These are phyloP conservation scores for Euglossa dilemma DNA, from an alignment of 1,140 invertebrate species.

Conservation along the genomic window DNA sequence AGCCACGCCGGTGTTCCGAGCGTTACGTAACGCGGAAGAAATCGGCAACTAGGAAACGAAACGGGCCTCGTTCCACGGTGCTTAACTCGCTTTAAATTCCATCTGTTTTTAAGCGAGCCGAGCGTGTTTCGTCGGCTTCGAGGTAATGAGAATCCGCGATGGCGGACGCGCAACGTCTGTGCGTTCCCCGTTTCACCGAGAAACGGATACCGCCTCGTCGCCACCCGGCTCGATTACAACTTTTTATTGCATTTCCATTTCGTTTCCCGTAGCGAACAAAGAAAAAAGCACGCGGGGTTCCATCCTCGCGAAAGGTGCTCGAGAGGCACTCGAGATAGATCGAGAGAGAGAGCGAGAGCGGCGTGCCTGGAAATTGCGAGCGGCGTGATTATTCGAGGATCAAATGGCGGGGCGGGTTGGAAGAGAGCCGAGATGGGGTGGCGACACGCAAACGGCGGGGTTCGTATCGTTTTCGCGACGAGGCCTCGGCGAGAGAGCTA, in stretches of 20 bases:
- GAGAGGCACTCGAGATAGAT: slow-evolving; percentile 37
- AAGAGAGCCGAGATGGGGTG: no score
- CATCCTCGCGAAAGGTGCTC: background rate
- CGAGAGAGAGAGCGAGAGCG: background rate
- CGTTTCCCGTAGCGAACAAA: slow-evolving; percentile 60
- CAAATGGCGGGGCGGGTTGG: slow-evolving; percentile 33
- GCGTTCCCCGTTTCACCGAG: slow-evolving; percentile 3
- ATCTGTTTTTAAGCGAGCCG: slow-evolving; percentile 52
- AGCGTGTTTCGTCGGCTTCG: slow-evolving; percentile 30
- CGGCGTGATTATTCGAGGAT: slow-evolving; percentile 73
- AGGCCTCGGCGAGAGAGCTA: background rate
- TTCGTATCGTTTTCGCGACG: slow-evolving; percentile 42
- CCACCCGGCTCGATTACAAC: slow-evolving; percentile 75
- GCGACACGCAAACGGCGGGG: background rate
- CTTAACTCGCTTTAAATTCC: slow-evolving; percentile 60
- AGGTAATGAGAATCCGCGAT: slow-evolving; percentile 55
- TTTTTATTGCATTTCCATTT: slow-evolving; percentile 82
- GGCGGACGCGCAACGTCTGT: slow-evolving; percentile 10
- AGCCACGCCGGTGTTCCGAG: no score
- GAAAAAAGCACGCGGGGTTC: slow-evolving; percentile 44
- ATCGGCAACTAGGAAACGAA: slow-evolving; percentile 33
- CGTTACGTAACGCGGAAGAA: slow-evolving; percentile 6
- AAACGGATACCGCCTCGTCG: slow-evolving; percentile 32
- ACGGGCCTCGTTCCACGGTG: slow-evolving; percentile 43
- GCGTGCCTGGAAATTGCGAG: slow-evolving; percentile 73